These are phyloP conservation scores for Dioctria rufipes DNA, from an alignment of 2,888 invertebrate species.

Conservation along the genomic window DNA sequence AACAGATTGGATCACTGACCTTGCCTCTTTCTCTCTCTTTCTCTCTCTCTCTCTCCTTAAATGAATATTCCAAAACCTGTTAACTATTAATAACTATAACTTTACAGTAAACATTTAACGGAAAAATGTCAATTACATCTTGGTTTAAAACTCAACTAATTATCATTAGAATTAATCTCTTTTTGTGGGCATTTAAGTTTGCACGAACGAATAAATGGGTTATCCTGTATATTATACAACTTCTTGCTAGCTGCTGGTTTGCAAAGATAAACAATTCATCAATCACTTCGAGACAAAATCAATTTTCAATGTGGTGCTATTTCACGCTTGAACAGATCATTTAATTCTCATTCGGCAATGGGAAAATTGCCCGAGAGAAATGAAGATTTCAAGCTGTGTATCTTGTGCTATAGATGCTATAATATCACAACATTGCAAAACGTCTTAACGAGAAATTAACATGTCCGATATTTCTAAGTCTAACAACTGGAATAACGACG, in stretches of 20 bases:
- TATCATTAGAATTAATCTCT: too few relatives aligned
- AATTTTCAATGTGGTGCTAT: slow-evolving; percentile 37
- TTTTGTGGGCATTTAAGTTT: too few relatives aligned
- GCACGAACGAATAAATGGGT: slow-evolving; percentile 23
- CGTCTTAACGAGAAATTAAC: slow-evolving; percentile 27
- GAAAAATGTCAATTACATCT: slow-evolving; percentile 17
- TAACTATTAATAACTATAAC: slow-evolving; percentile 12
- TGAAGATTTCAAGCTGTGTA: slow-evolving; percentile 31
- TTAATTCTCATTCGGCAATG: slow-evolving; percentile 16
- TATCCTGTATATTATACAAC: slow-evolving; percentile 8
- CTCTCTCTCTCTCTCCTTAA: too few relatives aligned
- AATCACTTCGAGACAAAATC: slow-evolving; percentile 25
- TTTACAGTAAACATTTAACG: slow-evolving; percentile 13
- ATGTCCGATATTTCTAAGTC: slow-evolving; percentile 17
- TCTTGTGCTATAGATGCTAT: neutral
- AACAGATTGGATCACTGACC: neutral
- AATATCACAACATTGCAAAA: neutral
- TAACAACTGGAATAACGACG: slow-evolving; percentile 17
- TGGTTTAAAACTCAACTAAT: neutral
- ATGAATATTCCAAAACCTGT: neutral
- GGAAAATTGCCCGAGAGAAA: neutral
- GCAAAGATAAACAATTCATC: slow-evolving; percentile 24
- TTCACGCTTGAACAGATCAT: slow-evolving; percentile 27
- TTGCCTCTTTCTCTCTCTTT: neutral
- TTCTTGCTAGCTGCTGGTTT: too few relatives aligned